These are phyloP conservation scores for Uria aalge DNA, from an alignment of 2,113 vertebrate genomes.

Conservation along the genomic window DNA sequence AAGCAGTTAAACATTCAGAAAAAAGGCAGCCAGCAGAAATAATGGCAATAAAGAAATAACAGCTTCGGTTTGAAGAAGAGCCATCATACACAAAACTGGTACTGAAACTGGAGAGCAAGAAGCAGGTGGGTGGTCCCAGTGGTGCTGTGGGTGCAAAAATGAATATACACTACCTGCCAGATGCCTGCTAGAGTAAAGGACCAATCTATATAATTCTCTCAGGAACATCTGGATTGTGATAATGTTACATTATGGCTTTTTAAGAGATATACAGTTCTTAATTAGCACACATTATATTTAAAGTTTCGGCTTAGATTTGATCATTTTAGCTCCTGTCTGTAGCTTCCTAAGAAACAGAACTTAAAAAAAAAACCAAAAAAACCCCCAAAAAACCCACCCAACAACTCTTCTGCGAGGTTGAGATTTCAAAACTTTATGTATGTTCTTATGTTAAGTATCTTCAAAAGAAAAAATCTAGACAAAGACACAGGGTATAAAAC, in stretches of 20 bases:
- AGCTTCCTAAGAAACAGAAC: background rate
- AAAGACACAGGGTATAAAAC: background rate
- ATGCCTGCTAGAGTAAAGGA: conserved; percentile 47
- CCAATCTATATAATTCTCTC: conserved; percentile 20
- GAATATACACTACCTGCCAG: conserved; percentile 39
- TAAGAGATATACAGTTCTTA: background rate
- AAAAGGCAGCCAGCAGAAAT: conserved; percentile 3
- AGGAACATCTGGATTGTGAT: conserved; percentile 31
- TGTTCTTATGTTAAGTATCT: background rate
- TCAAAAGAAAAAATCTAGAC: background rate
- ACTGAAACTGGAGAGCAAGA: conserved; percentile 39
- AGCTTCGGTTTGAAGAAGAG: background rate
- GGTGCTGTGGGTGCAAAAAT: conserved; percentile 57
- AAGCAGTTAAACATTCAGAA: background rate
- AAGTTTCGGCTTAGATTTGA: background rate
- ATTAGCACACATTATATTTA: background rate
- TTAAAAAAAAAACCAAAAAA: background rate
- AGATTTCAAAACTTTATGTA: background rate
- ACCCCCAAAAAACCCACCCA: background rate
- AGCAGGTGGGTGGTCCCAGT: conserved; percentile 57
- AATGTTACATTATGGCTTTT: background rate
- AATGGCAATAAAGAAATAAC: background rate
- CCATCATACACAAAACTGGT: background rate
- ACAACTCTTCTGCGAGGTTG: background rate
- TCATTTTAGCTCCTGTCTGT: background rate